Conservation (phyloP, 2,797 vertebrate genomes). For the Falco cherrug region DNA sequence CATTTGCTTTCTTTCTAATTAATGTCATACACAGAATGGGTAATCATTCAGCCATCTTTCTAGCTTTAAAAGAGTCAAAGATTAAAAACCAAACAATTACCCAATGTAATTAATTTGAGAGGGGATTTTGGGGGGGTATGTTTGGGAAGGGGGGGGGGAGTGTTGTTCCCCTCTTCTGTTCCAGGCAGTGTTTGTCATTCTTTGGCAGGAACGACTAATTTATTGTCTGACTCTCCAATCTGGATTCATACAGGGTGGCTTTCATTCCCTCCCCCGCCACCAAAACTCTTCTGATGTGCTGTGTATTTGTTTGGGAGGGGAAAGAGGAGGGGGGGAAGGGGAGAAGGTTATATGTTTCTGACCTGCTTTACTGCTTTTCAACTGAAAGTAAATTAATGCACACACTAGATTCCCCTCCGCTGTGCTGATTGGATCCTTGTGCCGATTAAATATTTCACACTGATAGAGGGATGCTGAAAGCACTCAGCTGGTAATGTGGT, state of each 20-base stretch:
- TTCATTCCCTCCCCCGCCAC: neutral
- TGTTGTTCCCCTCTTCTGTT: neutral
- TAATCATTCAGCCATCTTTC: conserved; percentile 16
- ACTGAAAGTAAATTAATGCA: conserved; percentile 62
- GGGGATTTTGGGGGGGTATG: neutral
- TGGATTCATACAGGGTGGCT: neutral
- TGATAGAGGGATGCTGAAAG: conserved; percentile 59
- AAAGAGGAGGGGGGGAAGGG: neutral
- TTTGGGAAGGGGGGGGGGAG: neutral
- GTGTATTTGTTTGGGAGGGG: conserved; percentile 32
- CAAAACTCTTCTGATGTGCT: conserved; percentile 53
- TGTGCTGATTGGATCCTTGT: conserved; percentile 59
- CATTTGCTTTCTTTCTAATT: conserved; percentile 27
- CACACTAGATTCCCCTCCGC: conserved; percentile 36
- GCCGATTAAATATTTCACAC: conserved; percentile 67
- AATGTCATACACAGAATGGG: neutral
- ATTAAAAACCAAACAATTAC: neutral
- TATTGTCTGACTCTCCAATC: conserved; percentile 41
- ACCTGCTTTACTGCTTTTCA: conserved; percentile 66
- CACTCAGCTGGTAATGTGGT: conserved; percentile 53
- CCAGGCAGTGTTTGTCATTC: conserved; percentile 4
- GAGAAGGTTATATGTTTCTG: conserved; percentile 50
- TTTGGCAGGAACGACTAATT: conserved; percentile 38
- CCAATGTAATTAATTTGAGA: neutral
- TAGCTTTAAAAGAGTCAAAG: conserved; percentile 31